phyloP scores from a whole-genome alignment of 2,113 vertebrate species.

The Oceanodroma tethys region DNA sequence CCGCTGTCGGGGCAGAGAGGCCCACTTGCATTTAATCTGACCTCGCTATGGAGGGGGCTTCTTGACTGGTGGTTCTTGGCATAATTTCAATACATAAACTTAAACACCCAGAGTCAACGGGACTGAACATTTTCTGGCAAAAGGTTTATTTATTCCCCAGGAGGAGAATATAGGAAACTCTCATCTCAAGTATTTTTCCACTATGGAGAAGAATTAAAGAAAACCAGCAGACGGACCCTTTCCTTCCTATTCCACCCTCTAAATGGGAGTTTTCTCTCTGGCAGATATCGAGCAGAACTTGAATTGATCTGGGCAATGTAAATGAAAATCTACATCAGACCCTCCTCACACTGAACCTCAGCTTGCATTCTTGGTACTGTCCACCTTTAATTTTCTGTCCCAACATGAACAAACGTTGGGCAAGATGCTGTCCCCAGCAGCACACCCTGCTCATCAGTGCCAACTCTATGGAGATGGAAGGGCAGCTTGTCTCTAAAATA shows the following conservation, averaged over 20 bases:
- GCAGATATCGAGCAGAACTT: neutral
- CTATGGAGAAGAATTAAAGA: neutral
- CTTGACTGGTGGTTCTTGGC: neutral
- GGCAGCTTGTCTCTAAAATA: neutral
- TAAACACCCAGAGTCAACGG: neutral
- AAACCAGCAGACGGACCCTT: neutral
- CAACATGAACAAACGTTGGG: neutral
- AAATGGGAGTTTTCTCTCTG: neutral
- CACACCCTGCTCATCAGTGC: neutral
- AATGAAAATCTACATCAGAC: neutral
- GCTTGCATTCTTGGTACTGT: neutral
- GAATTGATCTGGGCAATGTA: neutral
- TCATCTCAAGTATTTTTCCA: neutral
- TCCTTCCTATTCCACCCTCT: neutral
- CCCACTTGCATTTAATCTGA: neutral
- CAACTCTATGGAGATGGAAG: neutral
- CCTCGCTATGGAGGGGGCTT: neutral
- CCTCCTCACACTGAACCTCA: rapidly evolving
- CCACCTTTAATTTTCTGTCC: neutral
- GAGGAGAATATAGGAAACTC: neutral
- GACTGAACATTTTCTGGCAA: neutral
- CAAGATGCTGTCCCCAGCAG: neutral
- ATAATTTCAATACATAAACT: neutral
- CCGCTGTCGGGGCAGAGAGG: rapidly evolving
- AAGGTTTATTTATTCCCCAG: constrained; percentile 35